These are phyloP conservation scores for Protonemura montana DNA, from an alignment of 2,888 invertebrate genomes.

Conservation along the genomic window DNA sequence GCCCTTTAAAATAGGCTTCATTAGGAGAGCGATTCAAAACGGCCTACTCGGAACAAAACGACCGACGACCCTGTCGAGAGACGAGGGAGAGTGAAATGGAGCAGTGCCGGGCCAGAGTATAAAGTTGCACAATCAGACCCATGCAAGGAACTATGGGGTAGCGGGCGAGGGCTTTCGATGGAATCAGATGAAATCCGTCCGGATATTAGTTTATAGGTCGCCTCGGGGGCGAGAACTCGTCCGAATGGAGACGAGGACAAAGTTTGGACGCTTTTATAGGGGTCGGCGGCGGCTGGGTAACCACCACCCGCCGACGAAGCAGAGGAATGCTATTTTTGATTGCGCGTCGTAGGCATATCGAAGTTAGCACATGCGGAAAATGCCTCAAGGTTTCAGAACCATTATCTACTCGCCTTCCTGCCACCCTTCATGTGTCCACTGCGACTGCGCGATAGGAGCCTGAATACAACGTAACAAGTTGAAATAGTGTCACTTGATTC, in stretches of 20 bases:
- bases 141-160: background rate
- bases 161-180: conserved; percentile 1
- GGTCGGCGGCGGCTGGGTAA: background rate
- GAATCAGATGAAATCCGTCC: conserved; percentile 37
- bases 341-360: background rate
- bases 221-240: conserved; percentile 23
- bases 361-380: background rate
- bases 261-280: conserved; percentile 14
- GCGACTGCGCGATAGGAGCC: background rate
- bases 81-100: background rate
- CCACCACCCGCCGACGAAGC: background rate
- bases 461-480: background rate
- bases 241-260: conserved; percentile 7
- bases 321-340: conserved; percentile 33
- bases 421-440: background rate
- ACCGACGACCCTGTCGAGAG: background rate
- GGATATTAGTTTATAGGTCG: conserved; percentile 44
- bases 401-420: background rate
- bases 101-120: background rate
- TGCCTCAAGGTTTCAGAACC: background rate
- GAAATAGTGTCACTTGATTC: background rate
- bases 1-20: conserved; percentile 18
- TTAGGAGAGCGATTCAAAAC: background rate
- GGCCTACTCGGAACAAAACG: background rate
- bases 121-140: background rate